Evolutionary conservation across 2,113 vertebrate genomes (phyloP).

Genomic region (Engraulis encrasicolus): DNA sequence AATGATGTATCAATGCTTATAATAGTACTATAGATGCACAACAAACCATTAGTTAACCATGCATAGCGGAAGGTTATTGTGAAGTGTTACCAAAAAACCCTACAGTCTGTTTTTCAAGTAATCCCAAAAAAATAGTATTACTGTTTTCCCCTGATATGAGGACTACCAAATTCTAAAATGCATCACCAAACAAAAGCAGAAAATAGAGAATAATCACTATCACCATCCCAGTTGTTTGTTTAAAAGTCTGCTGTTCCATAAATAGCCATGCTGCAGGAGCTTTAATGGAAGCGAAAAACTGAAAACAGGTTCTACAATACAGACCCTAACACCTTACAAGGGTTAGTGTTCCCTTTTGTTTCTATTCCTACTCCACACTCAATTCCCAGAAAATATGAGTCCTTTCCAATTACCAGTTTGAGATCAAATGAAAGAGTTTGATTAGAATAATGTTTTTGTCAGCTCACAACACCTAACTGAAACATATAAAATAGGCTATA

Average conservation of each 20-base stretch:
- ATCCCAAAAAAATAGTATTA: not conserved
- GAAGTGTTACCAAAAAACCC: too few relatives aligned
- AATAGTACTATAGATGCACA: too few relatives aligned
- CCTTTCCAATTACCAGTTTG: not conserved
- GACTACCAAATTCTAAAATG: too few relatives aligned
- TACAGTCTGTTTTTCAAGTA: not conserved
- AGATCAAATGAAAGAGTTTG: not conserved
- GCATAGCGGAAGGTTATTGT: too few relatives aligned
- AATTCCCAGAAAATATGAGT: not conserved
- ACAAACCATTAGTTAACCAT: too few relatives aligned
- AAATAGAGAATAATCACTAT: not conserved
- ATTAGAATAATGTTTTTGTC: slow-evolving; percentile 12
- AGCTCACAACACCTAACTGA: not conserved
- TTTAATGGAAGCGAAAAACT: too few relatives aligned
- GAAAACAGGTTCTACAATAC: not conserved
- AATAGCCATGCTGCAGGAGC: too few relatives aligned
- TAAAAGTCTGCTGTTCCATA: slow-evolving; percentile 6
- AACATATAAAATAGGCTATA: too few relatives aligned
- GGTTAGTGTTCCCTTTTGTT: not conserved
- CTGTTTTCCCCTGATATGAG: too few relatives aligned
- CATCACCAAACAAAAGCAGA: not conserved
- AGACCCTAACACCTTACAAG: not conserved
- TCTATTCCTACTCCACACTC: not conserved
- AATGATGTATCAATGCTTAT: too few relatives aligned
- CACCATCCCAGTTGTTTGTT: not conserved